Evolutionary conservation across 2,888 invertebrate species (phyloP).

Genomic region (Magallana nippona): DNA sequence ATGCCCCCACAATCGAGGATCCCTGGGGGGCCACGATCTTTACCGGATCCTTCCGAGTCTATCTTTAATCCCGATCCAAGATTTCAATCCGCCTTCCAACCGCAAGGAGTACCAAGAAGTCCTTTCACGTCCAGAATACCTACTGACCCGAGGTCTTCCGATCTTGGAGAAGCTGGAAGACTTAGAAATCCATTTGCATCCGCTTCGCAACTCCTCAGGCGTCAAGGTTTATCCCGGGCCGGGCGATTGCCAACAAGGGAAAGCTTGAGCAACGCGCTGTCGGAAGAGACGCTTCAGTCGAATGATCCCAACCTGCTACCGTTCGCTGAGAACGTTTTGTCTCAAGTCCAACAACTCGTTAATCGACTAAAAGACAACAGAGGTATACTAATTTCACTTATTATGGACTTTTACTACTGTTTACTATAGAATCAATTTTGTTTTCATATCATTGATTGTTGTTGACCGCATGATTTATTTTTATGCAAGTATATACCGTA

Average conservation of each 20-base stretch:
- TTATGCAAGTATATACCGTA: too few relatives aligned
- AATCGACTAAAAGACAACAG: neutral
- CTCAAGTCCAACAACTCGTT: neutral
- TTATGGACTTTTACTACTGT: too few relatives aligned
- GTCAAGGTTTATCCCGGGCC: neutral
- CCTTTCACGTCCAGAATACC: neutral
- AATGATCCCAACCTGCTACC: neutral
- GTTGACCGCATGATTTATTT: too few relatives aligned
- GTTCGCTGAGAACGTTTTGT: constrained; percentile 6
- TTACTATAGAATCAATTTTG: too few relatives aligned
- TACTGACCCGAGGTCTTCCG: neutral
- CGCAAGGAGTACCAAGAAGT: neutral
- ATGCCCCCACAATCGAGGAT: too few relatives aligned
- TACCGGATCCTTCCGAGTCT: too few relatives aligned
- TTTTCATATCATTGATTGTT: too few relatives aligned
- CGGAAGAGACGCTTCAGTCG: neutral
- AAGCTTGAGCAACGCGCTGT: neutral
- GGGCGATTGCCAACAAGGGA: neutral
- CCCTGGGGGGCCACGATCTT: too few relatives aligned
- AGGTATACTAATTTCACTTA: neutral
- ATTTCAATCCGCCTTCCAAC: too few relatives aligned
- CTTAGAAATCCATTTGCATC: neutral
- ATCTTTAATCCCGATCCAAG: too few relatives aligned
- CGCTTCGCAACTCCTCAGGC: neutral
- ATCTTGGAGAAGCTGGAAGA: neutral